A percentile compares a stretch with the other conserved stretches of the same genome.
phyloP scores from a whole-genome alignment of 2,113 vertebrate species.

The Parotia lawesii region DNA sequence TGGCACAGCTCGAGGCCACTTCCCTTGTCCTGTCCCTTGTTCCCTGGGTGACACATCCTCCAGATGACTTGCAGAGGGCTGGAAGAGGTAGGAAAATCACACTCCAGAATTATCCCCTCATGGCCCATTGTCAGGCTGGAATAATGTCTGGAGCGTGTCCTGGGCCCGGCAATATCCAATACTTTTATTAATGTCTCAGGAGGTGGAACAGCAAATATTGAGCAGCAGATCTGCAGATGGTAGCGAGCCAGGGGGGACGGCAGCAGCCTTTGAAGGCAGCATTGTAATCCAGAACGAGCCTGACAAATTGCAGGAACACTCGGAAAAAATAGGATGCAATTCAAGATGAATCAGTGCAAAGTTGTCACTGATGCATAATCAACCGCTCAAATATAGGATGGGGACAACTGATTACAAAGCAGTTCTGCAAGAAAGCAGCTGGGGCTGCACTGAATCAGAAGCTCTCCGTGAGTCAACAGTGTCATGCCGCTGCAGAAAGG shows the following conservation, averaged over 20 bases:
- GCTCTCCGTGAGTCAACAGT: conserved; percentile 3
- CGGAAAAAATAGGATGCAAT: conserved; percentile 57
- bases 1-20: no score
- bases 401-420: conserved; percentile 62
- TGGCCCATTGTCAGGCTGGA: neutral
- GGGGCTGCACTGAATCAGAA: conserved; percentile 46
- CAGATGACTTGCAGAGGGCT: neutral
- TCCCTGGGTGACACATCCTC: neutral
- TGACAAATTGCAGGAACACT: conserved; percentile 42
- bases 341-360: conserved; percentile 63
- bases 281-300: conserved; percentile 19
- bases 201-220: neutral
- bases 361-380: conserved; percentile 62
- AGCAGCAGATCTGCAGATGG: conserved; percentile 26
- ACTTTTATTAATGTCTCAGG: neutral
- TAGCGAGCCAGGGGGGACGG: neutral
- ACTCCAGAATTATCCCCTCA: neutral
- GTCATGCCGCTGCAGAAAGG: conserved; percentile 7
- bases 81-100: neutral
- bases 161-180: neutral
- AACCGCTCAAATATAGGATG: conserved; percentile 57
- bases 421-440: conserved; percentile 51
- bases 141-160: neutral
- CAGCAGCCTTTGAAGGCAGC: conserved; percentile 32
- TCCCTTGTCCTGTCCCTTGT: neutral